These are phyloP conservation scores for Ceratosolen solmsi DNA, from an alignment of 1,140 invertebrate genomes.

Conservation along the genomic window DNA sequence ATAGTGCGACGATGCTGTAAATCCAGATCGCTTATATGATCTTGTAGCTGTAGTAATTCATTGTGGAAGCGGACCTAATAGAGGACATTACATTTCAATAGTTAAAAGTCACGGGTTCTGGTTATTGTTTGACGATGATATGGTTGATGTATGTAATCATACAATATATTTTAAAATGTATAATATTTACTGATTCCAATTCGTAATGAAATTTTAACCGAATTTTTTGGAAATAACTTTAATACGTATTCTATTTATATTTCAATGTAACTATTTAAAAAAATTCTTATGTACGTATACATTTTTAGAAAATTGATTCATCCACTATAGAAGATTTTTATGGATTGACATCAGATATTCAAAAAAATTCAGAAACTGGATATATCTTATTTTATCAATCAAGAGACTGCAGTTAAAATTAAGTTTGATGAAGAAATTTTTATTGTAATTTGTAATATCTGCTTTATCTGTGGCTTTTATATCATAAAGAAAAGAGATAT, in stretches of 20 bases:
- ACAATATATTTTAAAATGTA: too few relatives aligned
- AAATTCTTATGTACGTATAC: too few relatives aligned
- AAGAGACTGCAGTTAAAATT: slow-evolving; percentile 80
- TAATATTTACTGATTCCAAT: background rate
- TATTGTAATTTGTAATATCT: slow-evolving; percentile 44
- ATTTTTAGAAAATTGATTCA: slow-evolving; percentile 96
- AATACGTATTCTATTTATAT: too few relatives aligned
- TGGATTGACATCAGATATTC: slow-evolving; percentile 97
- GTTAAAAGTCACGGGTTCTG: slow-evolving; percentile 99
- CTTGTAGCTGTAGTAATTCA: slow-evolving; percentile 99
- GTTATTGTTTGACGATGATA: slow-evolving; percentile 99
- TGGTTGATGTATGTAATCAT: slow-evolving; percentile 93
- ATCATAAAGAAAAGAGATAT: slow-evolving; percentile 45
- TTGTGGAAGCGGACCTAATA: slow-evolving; percentile 98
- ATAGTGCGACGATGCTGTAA: slow-evolving; percentile 96
- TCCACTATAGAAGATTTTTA: slow-evolving; percentile 99
- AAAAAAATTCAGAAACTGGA: slow-evolving; percentile 99
- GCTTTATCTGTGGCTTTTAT: slow-evolving; percentile 43
- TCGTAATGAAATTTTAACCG: slow-evolving; percentile 53
- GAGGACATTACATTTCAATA: slow-evolving; percentile 99
- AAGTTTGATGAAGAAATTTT: slow-evolving; percentile 55
- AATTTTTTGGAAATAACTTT: too few relatives aligned
- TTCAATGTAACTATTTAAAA: too few relatives aligned
- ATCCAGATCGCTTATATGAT: slow-evolving; percentile 98
- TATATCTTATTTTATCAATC: slow-evolving; percentile 99